Evolutionary conservation across 1,140 invertebrate species (phyloP).

Genomic region (Bilobella aurantiaca): DNA sequence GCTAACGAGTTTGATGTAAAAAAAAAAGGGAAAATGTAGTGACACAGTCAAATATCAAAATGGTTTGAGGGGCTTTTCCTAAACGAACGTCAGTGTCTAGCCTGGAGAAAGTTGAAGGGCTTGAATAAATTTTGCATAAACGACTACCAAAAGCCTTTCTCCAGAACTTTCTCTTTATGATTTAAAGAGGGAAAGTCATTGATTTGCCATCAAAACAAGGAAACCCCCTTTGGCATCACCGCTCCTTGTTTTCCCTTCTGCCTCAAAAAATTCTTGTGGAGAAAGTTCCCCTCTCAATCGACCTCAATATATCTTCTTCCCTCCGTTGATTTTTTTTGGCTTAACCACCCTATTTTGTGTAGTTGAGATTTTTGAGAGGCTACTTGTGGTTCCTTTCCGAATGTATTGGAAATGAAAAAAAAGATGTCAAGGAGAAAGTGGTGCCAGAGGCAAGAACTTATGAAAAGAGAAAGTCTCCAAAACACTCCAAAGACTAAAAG

Average conservation of each 20-base stretch:
- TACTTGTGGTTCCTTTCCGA: too few relatives aligned
- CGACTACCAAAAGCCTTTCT: not conserved
- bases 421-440: not conserved
- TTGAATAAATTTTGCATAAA: constrained; percentile 1
- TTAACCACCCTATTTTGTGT: not conserved
- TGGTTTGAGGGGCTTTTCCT: not conserved
- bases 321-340: constrained; percentile 13
- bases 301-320: constrained; percentile 25
- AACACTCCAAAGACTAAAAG: too few relatives aligned
- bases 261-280: constrained; percentile 8
- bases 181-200: constrained; percentile 14
- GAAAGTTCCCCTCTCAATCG: constrained; percentile 18
- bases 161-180: not conserved
- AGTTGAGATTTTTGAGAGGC: not conserved
- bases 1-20: too few relatives aligned
- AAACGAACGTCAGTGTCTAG: not conserved
- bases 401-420: not conserved
- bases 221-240: constrained; percentile 1
- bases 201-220: constrained; percentile 26
- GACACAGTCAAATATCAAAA: not conserved
- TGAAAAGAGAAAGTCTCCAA: too few relatives aligned
- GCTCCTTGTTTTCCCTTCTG: not conserved
- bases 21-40: too few relatives aligned
- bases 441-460: too few relatives aligned
- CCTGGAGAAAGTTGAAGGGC: not conserved